Evolutionary conservation across 2,797 vertebrate species (phyloP), one percentile per base, ranked within the genome.

Genomic region (Sitta carolinensis): DNA sequence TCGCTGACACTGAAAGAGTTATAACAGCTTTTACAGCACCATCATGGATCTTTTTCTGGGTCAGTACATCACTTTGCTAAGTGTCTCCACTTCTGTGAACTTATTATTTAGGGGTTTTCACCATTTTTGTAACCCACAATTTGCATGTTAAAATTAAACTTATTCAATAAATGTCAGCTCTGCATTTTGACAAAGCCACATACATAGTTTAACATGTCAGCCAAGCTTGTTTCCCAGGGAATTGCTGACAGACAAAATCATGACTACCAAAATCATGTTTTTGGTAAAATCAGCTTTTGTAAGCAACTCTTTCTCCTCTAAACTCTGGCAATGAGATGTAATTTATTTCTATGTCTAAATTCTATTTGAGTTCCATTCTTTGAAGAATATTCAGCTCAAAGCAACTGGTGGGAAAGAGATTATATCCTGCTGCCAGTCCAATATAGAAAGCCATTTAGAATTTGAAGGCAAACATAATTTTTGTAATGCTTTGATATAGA

Each of bases 121-220:
- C 8, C 52, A 52, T 63, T 87, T 94, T 90, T n/a, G 32, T 76
- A 89, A 66, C 47, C 59, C 54, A 38, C 7, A 82, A 89, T 92
- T 82, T 89, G 52, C 62, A 67, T 59, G 75, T 66, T 78, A 87
- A 92, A 89, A 85, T 88, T 69, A 84, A 64, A 76, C 64, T 82
- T 73, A 52, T 2, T 89, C 5, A 66, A 55, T 92, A 83, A 72
- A 51, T 29, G 27, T 78, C 83, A 84, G 58, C 50, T 78, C 51
- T 47, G 7, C 62, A n/a, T 88, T 94, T 62, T 84, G 58, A 75
- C 45, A 84, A 75, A 92, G 67, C 26, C 57, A 63, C 29, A 9
- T 17, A 19, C 29, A 30, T 30, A 45, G 40, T 38, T 89, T 51
- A 52, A 50, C 43, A 52, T 67, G 75, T 45, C 43, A 79, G 84